These are phyloP conservation scores for Ceryle rudis DNA, from an alignment of 2,797 vertebrate species.

Conservation along the genomic window DNA sequence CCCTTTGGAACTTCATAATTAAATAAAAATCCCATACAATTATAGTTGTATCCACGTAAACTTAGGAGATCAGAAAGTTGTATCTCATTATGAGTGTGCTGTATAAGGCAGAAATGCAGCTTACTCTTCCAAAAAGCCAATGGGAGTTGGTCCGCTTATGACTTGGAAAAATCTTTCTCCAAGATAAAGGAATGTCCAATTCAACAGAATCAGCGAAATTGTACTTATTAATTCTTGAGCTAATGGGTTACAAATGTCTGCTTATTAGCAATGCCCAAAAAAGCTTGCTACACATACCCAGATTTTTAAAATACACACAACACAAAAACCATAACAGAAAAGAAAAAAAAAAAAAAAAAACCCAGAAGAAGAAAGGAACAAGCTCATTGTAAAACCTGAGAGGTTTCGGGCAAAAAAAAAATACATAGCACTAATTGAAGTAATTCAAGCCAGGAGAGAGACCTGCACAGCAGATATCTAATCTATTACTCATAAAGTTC, in stretches of 20 bases:
- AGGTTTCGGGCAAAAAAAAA: conserved; percentile 1
- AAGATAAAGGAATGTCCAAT: not conserved
- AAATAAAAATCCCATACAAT: not conserved
- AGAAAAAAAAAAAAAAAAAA: too few species aligned
- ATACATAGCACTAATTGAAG: not conserved
- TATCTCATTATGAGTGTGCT: not conserved
- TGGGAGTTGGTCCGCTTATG: not conserved
- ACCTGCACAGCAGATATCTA: not conserved
- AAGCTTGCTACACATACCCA: not conserved
- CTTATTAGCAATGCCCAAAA: not conserved
- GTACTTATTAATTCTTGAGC: not conserved
- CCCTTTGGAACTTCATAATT: not conserved
- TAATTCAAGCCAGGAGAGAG: not conserved
- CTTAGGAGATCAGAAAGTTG: not conserved
- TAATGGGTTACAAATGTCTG: not conserved
- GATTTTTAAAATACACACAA: not conserved
- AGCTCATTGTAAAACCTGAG: not conserved
- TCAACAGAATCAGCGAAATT: not conserved
- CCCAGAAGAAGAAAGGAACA: not conserved
- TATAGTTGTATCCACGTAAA: not conserved
- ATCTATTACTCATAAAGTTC: not conserved
- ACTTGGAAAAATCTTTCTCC: not conserved
- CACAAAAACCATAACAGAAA: not conserved
- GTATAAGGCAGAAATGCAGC: not conserved
- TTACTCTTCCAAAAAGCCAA: not conserved